Conservation (phyloP, 2,888 invertebrate species). For the Campoplex capitator region DNA sequence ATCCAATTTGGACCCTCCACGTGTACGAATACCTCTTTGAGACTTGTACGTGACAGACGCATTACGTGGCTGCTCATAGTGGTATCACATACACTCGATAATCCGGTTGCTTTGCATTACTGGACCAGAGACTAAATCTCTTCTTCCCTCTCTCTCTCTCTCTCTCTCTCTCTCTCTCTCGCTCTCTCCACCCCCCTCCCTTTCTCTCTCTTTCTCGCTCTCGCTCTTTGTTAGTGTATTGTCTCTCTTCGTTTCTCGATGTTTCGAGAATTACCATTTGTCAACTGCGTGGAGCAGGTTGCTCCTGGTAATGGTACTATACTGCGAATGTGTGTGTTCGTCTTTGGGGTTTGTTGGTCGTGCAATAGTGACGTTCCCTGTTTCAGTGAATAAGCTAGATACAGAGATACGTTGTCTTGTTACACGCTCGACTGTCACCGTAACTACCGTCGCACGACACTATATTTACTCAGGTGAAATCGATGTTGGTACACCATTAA, state of each 20-base stretch:
- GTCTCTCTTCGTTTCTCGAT: slow-evolving; percentile 23
- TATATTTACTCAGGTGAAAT: slow-evolving; percentile 34
- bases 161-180: background rate
- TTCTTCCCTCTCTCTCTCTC: background rate
- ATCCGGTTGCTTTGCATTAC: slow-evolving; percentile 9
- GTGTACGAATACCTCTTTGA: background rate
- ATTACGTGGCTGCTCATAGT: slow-evolving; percentile 7
- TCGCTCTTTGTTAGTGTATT: background rate
- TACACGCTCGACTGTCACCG: slow-evolving; percentile 35
- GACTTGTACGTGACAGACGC: slow-evolving; percentile 15
- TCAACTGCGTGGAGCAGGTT: slow-evolving; percentile 44
- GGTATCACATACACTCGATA: slow-evolving; percentile 14
- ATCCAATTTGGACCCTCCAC: background rate
- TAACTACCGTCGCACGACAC: slow-evolving; percentile 16
- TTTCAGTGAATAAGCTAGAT: slow-evolving; percentile 36
- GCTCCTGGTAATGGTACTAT: slow-evolving; percentile 19
- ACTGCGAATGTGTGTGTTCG: slow-evolving; percentile 23
- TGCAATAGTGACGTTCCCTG: slow-evolving; percentile 37
- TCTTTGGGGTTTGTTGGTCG: slow-evolving; percentile 48
- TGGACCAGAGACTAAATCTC: slow-evolving; percentile 27
- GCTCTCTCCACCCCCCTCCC: background rate
- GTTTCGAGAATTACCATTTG: slow-evolving; percentile 56
- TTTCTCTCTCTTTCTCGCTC: background rate
- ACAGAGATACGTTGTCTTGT: slow-evolving; percentile 45
- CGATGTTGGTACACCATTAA: slow-evolving; percentile 16